Conservation (phyloP, 2,113 vertebrate species). For the Tinamus guttatus region DNA sequence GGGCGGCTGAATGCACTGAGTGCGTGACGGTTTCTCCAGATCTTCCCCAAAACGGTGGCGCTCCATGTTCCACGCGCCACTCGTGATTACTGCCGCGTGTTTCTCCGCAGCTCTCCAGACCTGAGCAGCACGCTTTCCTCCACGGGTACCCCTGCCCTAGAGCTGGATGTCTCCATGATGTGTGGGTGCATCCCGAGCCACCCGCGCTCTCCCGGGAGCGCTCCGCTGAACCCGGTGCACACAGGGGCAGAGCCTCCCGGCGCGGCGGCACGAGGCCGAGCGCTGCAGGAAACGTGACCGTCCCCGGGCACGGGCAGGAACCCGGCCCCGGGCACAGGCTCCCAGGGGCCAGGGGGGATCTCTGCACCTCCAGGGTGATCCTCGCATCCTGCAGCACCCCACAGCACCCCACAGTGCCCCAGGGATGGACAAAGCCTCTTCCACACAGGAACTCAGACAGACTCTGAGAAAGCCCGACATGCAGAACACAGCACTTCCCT, state of each 20-base stretch:
- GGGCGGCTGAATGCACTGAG: not conserved
- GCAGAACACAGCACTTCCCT: not conserved
- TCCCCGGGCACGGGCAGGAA: not conserved
- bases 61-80: not conserved
- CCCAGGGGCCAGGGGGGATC: not conserved
- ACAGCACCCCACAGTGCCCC: not conserved
- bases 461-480: not conserved
- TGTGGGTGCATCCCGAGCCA: not conserved
- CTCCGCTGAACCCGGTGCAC: not conserved
- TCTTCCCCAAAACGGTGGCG: fast-evolving
- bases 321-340: fast-evolving
- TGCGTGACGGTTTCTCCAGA: not conserved
- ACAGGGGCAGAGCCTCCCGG: not conserved
- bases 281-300: not conserved
- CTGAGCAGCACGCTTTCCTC: not conserved
- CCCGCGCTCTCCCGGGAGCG: not conserved
- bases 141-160: not conserved
- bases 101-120: not conserved
- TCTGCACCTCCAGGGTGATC: not conserved
- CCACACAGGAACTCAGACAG: not conserved
- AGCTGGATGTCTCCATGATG: not conserved
- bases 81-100: too few relatives aligned
- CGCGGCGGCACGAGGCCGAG: too few relatives aligned
- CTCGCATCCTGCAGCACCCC: not conserved
- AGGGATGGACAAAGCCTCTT: fast-evolving